phyloP scores from a whole-genome alignment of 2,888 invertebrate genomes.

The Notodromas monacha region DNA sequence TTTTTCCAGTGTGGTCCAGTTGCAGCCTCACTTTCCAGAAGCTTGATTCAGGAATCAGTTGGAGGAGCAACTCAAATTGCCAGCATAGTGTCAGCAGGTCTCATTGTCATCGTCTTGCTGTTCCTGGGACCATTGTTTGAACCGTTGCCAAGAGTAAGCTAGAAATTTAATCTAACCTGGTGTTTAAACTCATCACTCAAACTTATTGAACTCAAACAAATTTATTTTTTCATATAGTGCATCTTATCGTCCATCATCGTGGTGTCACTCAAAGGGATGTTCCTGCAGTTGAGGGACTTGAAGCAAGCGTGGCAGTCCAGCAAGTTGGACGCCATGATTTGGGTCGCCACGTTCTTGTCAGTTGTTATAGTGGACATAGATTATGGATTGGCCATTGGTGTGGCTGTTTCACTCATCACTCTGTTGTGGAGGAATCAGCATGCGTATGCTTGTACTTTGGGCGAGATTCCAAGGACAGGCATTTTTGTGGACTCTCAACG shows the following conservation, averaged over 20 bases:
- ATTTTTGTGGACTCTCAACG: conserved; percentile 34
- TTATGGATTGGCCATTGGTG: conserved; percentile 39
- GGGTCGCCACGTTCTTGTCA: conserved; percentile 40
- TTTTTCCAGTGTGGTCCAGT: conserved; percentile 15
- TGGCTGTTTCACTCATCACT: conserved; percentile 33
- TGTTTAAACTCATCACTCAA: neutral
- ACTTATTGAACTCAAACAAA: conserved; percentile 5
- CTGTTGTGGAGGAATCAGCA: too few species aligned
- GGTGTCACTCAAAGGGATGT: conserved; percentile 53
- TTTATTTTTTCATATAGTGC: conserved; percentile 21
- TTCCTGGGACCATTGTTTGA: conserved; percentile 67
- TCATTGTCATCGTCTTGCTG: conserved; percentile 41
- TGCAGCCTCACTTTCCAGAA: conserved; percentile 29
- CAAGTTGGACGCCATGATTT: conserved; percentile 40
- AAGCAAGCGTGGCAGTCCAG: conserved; percentile 37
- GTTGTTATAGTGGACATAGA: conserved; percentile 47
- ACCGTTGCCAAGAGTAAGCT: conserved; percentile 35
- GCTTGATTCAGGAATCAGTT: conserved; percentile 40
- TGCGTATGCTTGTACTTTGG: conserved; percentile 35
- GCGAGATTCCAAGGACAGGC: conserved; percentile 34
- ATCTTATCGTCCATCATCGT: conserved; percentile 43
- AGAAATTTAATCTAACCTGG: conserved; percentile 6
- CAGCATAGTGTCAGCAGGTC: conserved; percentile 36
- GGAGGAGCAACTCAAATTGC: conserved; percentile 57
- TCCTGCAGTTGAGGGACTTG: conserved; percentile 34